Base-by-base conservation (phyloP, 2,113 vertebrate genomes). In the Emydocephalus ijimae region DNA sequence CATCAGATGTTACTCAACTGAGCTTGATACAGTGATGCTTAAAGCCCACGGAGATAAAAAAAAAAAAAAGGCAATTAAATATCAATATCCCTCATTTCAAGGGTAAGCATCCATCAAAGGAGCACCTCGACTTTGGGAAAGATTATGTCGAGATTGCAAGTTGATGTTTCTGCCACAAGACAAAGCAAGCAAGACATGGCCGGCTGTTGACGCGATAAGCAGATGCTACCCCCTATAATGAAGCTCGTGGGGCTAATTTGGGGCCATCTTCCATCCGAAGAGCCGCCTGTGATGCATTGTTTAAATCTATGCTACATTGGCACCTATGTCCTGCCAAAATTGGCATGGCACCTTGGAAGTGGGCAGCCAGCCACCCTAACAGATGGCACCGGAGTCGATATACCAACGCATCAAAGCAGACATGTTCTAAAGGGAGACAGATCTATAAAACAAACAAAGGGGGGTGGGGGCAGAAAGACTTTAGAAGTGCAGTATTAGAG, bases 181-280 rank as follows among this genome's bases (percentile, higher is more conserved):
- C 95, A 96, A 96, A 97, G 96, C 96, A 96, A 96, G 96, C 92
- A 96, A 95, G 94, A 96, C 95, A 96, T 95, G 97, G 94, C 92
- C 96, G 94, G 95, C 97, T 97, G 97, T 97, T 97, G 97, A 97
- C 96, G 95, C 93, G 97, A 97, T 95, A 97, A 97, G 97, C 97
- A 98, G 97, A 98, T 98, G 97, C 97, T 97, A 96, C 96, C 95
- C 93, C 96, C 97, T 92, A 85, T 98, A 98, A 98, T 98, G 97
- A 98, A 98, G 97, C 97, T 97, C 97, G 96, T 96, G 97, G 97
- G 97, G 94, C 96, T 97, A 97, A 98, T 98, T 97, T 98, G 97
- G 97, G 97, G 97, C 96, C 94, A 95, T 94, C 96, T 95, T 92
- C 94, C 96, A 98, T 95, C 97, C 97, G 97, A 97, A 98, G 96